Conservation (phyloP, 2,797 vertebrate genomes). For the Myioborus melanocephalus region DNA sequence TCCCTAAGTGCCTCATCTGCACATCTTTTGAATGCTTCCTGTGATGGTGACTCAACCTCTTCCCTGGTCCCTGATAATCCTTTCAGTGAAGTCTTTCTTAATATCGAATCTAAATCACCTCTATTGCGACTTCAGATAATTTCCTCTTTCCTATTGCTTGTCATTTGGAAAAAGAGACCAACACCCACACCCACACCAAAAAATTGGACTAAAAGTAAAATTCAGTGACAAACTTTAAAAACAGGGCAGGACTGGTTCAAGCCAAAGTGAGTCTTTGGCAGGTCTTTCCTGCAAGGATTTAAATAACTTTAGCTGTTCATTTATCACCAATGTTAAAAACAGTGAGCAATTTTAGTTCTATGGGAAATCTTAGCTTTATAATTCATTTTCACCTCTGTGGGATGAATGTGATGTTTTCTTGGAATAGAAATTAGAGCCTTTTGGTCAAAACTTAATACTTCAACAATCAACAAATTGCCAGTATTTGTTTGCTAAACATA, state of each 20-base stretch:
- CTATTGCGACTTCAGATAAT: not conserved
- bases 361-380: not conserved
- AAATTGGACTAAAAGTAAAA: not conserved
- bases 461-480: not conserved
- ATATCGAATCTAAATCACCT: not conserved
- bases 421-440: not conserved
- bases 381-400: not conserved
- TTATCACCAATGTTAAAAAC: not conserved
- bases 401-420: not conserved
- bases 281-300: not conserved
- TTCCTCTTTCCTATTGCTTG: not conserved
- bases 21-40: not conserved
- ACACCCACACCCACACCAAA: not conserved
- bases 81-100: not conserved
- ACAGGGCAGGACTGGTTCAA: not conserved
- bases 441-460: not conserved
- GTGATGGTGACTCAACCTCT: not conserved
- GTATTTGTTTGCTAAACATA: not conserved
- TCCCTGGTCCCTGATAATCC: not conserved
- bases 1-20: not conserved
- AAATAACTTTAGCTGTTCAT: not conserved
- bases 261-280: not conserved
- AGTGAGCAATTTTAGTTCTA: not conserved
- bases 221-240: not conserved
- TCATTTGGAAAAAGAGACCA: not conserved